phyloP scores from a whole-genome alignment of 2,797 vertebrate genomes.

The Meda fulgida region DNA sequence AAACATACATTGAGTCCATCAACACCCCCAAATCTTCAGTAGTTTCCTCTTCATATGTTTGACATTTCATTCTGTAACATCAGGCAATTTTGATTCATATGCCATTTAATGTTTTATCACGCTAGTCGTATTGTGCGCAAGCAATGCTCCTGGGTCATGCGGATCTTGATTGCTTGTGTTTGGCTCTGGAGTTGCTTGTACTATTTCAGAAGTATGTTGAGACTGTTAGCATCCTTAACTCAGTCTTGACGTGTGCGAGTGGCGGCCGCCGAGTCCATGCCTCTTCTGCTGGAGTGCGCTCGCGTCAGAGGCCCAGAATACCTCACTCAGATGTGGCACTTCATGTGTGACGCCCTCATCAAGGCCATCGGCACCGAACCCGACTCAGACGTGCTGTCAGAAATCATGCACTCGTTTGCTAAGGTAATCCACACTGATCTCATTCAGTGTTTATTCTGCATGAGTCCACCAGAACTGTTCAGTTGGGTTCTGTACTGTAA shows the following conservation, averaged over 20 bases:
- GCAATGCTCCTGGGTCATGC: fast-evolving
- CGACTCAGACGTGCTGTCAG: slow-evolving; percentile 95
- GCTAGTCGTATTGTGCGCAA: not conserved
- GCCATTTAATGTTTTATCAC: not conserved
- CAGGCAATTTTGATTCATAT: too few species aligned
- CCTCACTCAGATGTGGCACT: slow-evolving; percentile 99
- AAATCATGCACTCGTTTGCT: slow-evolving; percentile 99
- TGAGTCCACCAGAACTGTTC: not conserved
- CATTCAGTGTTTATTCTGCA: not conserved
- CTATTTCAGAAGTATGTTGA: not conserved
- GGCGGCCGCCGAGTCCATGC: slow-evolving; percentile 97
- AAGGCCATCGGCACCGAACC: slow-evolving; percentile 98
- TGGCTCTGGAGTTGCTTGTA: not conserved
- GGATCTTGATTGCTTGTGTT: not conserved
- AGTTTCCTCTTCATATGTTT: too few species aligned
- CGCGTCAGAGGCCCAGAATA: slow-evolving; percentile 94
- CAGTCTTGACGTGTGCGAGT: slow-evolving; percentile 87
- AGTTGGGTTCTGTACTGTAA: not conserved
- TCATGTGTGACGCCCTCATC: slow-evolving; percentile 98
- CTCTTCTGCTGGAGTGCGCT: slow-evolving; percentile 93
- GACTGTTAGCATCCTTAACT: slow-evolving; percentile 39
- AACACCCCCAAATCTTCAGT: too few species aligned
- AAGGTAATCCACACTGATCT: slow-evolving; percentile 79
- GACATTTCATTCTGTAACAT: too few species aligned
- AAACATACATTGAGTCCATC: too few species aligned